These are phyloP conservation scores for Orcinus orca DNA, from an alignment of 2,113 vertebrate genomes.

Conservation along the genomic window DNA sequence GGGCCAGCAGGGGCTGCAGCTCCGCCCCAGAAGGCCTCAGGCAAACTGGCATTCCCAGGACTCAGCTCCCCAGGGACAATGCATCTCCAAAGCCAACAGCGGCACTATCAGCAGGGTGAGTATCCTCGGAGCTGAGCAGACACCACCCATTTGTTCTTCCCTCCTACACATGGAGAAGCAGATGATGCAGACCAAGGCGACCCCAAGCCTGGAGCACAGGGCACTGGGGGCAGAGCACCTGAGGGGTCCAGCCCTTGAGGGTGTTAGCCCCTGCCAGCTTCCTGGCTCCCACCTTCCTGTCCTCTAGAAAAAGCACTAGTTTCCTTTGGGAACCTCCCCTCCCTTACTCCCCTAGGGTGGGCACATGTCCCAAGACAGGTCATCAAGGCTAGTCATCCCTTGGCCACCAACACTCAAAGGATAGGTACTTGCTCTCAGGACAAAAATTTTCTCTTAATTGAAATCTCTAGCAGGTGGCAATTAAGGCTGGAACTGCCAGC, in stretches of 20 bases:
- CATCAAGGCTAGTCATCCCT: neutral
- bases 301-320: neutral
- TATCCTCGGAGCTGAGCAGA: neutral
- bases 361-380: neutral
- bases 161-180: neutral
- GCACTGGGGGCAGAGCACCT: neutral
- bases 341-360: neutral
- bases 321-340: neutral
- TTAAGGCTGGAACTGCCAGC: neutral
- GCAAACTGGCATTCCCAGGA: neutral
- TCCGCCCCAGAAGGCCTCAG: neutral
- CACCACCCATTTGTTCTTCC: neutral
- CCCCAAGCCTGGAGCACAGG: rapidly evolving
- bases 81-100: neutral
- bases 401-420: neutral
- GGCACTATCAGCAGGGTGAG: neutral
- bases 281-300: neutral
- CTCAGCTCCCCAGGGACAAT: neutral
- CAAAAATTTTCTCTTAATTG: neutral
- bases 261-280: neutral
- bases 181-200: neutral
- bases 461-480: neutral
- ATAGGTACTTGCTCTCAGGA: rapidly evolving
- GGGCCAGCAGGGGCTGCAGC: neutral
- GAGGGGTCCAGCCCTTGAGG: neutral